phyloP scores from a whole-genome alignment of 2,113 vertebrate species.

The Phylloscopus whistleri region DNA sequence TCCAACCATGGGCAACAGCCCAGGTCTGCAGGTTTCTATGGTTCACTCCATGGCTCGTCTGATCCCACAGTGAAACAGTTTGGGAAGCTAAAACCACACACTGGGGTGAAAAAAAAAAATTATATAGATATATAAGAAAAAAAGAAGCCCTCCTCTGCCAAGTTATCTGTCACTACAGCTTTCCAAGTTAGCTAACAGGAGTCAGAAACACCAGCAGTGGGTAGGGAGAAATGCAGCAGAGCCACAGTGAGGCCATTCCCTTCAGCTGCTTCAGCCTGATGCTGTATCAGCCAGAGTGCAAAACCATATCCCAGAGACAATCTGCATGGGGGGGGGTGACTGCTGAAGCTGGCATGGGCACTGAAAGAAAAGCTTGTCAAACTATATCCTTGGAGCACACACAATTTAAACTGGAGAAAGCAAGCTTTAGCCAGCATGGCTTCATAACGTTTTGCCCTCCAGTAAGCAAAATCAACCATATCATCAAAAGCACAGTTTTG shows the following conservation, averaged over 20 bases:
- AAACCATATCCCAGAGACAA: neutral
- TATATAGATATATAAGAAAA: neutral
- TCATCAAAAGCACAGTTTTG: conserved; percentile 62
- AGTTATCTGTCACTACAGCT: neutral
- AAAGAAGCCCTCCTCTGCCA: neutral
- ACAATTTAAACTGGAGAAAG: conserved; percentile 28
- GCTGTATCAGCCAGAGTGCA: neutral
- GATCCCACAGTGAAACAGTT: neutral
- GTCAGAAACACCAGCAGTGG: neutral
- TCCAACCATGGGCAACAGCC: neutral
- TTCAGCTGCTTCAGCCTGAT: neutral
- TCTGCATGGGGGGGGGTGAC: neutral
- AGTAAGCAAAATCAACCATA: conserved; percentile 52
- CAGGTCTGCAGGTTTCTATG: neutral
- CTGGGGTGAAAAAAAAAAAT: accelerated
- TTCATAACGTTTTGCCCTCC: conserved; percentile 42
- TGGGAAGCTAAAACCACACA: neutral
- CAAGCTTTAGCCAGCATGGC: conserved; percentile 34
- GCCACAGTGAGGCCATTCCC: neutral
- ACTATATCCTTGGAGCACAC: conserved; percentile 20
- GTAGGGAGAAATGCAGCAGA: neutral
- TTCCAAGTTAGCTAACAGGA: neutral
- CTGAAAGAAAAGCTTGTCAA: conserved; percentile 32
- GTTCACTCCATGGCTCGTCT: neutral
- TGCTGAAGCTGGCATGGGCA: conserved; percentile 11